Conservation (phyloP, 2,888 invertebrate species). For the Ommatoiulus sabulosus region DNA sequence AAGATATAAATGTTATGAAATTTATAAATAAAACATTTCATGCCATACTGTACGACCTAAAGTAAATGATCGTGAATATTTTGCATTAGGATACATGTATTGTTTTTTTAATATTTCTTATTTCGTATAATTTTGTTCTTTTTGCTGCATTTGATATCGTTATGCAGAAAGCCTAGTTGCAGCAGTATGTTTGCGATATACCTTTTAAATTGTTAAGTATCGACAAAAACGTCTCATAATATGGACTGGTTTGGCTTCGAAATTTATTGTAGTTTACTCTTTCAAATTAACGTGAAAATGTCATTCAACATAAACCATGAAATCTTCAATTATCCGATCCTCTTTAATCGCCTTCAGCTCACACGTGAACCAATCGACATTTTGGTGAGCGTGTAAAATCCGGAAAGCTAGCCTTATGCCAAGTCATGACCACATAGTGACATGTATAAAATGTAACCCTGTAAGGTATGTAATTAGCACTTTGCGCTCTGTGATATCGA, state of each 20-base stretch:
- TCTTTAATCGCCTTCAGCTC: background rate
- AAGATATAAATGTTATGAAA: background rate
- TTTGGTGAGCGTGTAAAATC: background rate
- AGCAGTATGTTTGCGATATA: background rate
- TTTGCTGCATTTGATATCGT: background rate
- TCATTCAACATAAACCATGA: background rate
- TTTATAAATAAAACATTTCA: background rate
- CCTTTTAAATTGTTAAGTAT: background rate
- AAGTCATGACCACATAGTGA: background rate
- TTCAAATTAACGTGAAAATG: background rate
- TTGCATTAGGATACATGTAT: background rate
- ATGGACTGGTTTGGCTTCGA: too few species aligned
- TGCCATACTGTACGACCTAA: too few species aligned
- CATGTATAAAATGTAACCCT: conserved; percentile 28
- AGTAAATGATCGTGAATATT: too few species aligned
- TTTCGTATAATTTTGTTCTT: background rate
- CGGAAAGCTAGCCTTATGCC: background rate
- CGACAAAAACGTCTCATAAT: background rate
- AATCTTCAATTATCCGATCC: background rate
- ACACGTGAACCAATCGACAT: background rate
- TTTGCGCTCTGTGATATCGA: background rate
- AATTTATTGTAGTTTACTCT: background rate
- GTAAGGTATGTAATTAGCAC: conserved; percentile 16
- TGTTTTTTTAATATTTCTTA: background rate
- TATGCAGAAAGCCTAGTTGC: background rate